Evolutionary conservation across 2,888 invertebrate species (phyloP).

Genomic region (Sisyra terminalis): DNA sequence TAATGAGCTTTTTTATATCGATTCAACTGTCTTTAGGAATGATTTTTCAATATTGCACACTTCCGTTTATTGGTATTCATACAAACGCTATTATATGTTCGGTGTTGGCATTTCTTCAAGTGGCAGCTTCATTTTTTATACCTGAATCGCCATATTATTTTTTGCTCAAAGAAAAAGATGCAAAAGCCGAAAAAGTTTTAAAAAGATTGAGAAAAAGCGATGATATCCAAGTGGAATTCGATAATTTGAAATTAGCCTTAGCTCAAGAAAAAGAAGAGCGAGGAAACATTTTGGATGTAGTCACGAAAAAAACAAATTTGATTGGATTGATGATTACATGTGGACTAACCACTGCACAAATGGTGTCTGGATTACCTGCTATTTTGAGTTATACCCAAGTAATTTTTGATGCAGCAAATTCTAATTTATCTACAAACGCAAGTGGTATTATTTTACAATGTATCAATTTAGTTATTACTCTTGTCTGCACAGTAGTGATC

Average conservation of each 20-base stretch:
- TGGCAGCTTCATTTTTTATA: background rate
- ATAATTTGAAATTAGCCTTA: slow-evolving; percentile 9
- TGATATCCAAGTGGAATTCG: slow-evolving; percentile 19
- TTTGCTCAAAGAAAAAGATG: slow-evolving; percentile 1
- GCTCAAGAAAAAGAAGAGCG: slow-evolving; percentile 33
- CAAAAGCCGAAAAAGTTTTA: background rate
- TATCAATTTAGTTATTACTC: background rate
- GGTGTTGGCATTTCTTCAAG: slow-evolving; percentile 13
- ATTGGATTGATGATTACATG: too few relatives aligned
- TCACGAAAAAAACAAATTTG: slow-evolving; percentile 16
- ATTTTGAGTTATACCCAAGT: background rate
- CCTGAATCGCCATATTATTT: slow-evolving; percentile 6
- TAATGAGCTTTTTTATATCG: slow-evolving; percentile 31
- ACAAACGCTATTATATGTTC: slow-evolving; percentile 26
- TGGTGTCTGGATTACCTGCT: background rate
- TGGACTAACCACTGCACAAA: background rate
- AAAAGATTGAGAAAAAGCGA: slow-evolving; percentile 14
- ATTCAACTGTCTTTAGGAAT: slow-evolving; percentile 28
- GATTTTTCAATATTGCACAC: slow-evolving; percentile 26
- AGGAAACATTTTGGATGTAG: slow-evolving; percentile 30
- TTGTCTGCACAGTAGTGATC: background rate
- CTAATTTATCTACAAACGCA: background rate
- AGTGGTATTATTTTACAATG: background rate
- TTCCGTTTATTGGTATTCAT: slow-evolving; percentile 24
- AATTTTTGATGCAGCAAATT: background rate